Evolutionary conservation across 2,113 vertebrate genomes (phyloP).

Genomic region (Danio rerio): GRCz12tu NC_133191.1:50997001-50997500

Average conservation of each 20-base stretch:
- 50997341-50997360: too few relatives aligned
- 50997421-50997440: not conserved
- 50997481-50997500: not conserved
- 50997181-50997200: not conserved
- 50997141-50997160: not conserved
- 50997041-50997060: not conserved
- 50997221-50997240: too few relatives aligned
- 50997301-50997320: too few relatives aligned
- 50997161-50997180: not conserved
- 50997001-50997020: not conserved
- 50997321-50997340: too few relatives aligned
- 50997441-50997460: not conserved
- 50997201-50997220: too few relatives aligned
- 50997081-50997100: not conserved
- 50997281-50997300: too few relatives aligned
- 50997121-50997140: not conserved
- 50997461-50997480: not conserved
- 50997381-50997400: not conserved
- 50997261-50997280: too few relatives aligned
- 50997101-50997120: not conserved
- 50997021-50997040: not conserved
- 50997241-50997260: too few relatives aligned
- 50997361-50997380: too few relatives aligned
- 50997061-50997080: constrained; percentile 3
- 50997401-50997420: not conserved